Percentiles rank a stretch among this genome's conserved stretches.
These are phyloP conservation scores for Chironomus striatipennis DNA, from an alignment of 1,140 invertebrate genomes.

Conservation along the genomic window DNA sequence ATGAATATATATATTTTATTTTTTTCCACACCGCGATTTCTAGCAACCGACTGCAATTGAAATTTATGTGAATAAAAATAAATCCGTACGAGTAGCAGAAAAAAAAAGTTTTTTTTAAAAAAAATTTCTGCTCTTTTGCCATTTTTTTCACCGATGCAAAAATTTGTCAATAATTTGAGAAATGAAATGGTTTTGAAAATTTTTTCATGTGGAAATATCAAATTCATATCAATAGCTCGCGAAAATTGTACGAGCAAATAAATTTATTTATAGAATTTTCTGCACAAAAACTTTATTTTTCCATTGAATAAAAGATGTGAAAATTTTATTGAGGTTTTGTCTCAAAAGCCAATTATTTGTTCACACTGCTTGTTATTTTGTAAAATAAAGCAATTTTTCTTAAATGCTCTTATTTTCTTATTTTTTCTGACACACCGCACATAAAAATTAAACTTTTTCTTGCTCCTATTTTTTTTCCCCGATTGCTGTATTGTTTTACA, in stretches of 20 bases:
- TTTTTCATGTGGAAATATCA: constrained; percentile 18
- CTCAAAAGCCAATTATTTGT: neutral
- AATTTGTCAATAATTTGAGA: constrained; percentile 21
- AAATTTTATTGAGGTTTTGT: neutral
- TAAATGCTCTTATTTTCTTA: neutral
- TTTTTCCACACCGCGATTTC: too few relatives aligned
- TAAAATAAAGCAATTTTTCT: neutral
- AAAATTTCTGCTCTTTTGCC: neutral
- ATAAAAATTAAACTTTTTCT: neutral
- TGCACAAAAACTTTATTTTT: neutral
- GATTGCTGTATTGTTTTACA: too few relatives aligned
- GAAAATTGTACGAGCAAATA: neutral
- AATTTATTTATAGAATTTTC: neutral
- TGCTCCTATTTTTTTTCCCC: neutral
- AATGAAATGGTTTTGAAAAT: constrained; percentile 21
- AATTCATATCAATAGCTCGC: constrained; percentile 18
- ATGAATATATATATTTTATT: too few relatives aligned
- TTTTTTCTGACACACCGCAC: neutral
- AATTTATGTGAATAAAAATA: neutral
- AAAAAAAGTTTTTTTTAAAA: neutral
- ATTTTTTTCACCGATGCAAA: neutral
- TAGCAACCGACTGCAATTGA: neutral
- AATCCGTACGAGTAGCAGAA: neutral
- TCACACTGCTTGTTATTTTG: neutral
- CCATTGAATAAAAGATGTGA: neutral